These are phyloP conservation scores for Agonopterix heracliana DNA, from an alignment of 2,888 invertebrate species.

Conservation along the genomic window DNA sequence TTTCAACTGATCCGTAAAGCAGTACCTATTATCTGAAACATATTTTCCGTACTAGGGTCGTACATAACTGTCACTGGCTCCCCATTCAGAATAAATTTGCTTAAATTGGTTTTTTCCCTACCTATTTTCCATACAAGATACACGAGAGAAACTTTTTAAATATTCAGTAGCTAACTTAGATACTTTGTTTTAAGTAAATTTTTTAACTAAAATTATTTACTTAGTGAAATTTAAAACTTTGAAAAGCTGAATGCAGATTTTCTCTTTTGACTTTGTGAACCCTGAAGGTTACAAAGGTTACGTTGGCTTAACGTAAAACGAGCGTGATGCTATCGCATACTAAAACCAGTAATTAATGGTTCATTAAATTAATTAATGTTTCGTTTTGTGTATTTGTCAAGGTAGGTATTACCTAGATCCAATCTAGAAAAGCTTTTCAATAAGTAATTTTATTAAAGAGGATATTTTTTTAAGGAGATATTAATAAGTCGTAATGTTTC, in stretches of 20 bases:
- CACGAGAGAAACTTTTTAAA: neutral
- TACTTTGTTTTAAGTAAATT: neutral
- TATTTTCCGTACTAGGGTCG: constrained; percentile 55
- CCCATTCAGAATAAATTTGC: constrained; percentile 67
- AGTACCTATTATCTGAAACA: constrained; percentile 57
- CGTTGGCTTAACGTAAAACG: too few relatives aligned
- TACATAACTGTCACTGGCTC: constrained; percentile 33
- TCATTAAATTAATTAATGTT: too few relatives aligned
- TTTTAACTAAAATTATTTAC: neutral
- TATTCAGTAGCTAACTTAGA: neutral
- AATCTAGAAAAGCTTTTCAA: too few relatives aligned
- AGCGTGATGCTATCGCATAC: too few relatives aligned
- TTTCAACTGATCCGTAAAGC: constrained; percentile 57
- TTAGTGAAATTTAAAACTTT: neutral
- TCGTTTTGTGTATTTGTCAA: too few relatives aligned
- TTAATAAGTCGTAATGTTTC: too few relatives aligned
- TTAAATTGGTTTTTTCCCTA: constrained; percentile 14
- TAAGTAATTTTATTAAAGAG: too few relatives aligned
- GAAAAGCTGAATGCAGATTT: neutral
- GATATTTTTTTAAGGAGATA: too few relatives aligned
- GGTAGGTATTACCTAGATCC: too few relatives aligned
- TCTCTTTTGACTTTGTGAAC: neutral
- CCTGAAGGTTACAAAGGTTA: too few relatives aligned
- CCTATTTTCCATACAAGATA: neutral
- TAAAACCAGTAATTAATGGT: too few relatives aligned